Evolutionary conservation across 2,888 invertebrate genomes (phyloP), one percentile per base, ranked within the genome.

Genomic region (Athripsodes cinereus): DNA sequence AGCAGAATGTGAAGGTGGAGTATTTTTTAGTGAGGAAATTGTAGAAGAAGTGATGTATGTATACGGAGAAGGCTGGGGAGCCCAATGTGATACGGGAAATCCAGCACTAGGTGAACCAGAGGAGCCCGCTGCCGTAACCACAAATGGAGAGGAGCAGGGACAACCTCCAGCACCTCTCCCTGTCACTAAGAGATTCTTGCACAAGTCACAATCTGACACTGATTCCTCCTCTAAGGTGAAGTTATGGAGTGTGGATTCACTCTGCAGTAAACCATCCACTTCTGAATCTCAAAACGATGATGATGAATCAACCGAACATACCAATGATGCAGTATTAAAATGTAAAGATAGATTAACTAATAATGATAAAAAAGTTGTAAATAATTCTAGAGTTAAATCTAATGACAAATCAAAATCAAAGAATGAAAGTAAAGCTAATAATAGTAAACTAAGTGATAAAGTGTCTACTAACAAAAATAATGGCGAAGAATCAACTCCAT

Each of bases 81-180:
- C 70, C 19, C 86, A 87, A 22, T 90, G 88, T 69, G 77, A 86
- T 59, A 87, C 88, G 2, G 91, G 90, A 1, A 91, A 90, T 72
- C 82, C 76, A 46, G 59, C 52, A 8, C 65, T 66, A 1, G 70
- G 70, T 35, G 22, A 65, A 2, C 65, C 63, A 22, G 68, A 64
- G 2, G 70, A 70, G 51, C 21, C 62, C 2, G 65, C 61, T 20
- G 68, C 70, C 64, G 26, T 13, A 18, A 16, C n/a, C 26, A 22
- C 34, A 3, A 49, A 26, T 35, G n/a, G 22, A 21, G 57, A 57
- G 47, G 52, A 21, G 6, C 50, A 49, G n/a, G 34, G 57, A 0
- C 53, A 46, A n/a, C 46, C 55, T 13, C 58, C 58, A 18, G 65
- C 65, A 20, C 63, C 65, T 10, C 55, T 65, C 8, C 64, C 64